phyloP scores from a whole-genome alignment of 2,888 invertebrate genomes.

The Scaptomyza parva region DNA sequence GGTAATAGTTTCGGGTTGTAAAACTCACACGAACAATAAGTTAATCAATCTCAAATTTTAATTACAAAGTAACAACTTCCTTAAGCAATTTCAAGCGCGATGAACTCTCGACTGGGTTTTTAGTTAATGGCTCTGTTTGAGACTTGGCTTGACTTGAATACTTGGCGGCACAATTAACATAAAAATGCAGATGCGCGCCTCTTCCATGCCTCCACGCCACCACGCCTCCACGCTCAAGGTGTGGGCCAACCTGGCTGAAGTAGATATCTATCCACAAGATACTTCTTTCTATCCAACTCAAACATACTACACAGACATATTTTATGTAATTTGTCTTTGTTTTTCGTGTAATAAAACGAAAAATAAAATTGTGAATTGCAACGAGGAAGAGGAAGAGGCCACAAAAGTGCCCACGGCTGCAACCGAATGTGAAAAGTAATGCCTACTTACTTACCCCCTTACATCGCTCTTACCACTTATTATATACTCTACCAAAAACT shows the following conservation, averaged over 20 bases:
- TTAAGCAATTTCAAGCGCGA: constrained; percentile 80
- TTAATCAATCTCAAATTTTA: constrained; percentile 81
- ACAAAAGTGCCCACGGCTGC: constrained; percentile 33
- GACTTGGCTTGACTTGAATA: constrained; percentile 24
- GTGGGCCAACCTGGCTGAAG: constrained; percentile 60
- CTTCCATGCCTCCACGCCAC: too few relatives aligned
- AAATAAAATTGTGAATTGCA: constrained; percentile 79
- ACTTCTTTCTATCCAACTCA: constrained; percentile 10
- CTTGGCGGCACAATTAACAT: constrained; percentile 70
- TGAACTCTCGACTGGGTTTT: constrained; percentile 64
- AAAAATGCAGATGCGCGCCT: constrained; percentile 69
- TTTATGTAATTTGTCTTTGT: constrained; percentile 82
- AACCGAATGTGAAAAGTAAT: constrained; percentile 49
- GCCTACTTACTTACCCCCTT: constrained; percentile 48
- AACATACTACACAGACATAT: constrained; percentile 67
- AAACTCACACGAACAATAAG: constrained; percentile 82
- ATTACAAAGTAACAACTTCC: constrained; percentile 81
- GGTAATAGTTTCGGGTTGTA: constrained; percentile 79
- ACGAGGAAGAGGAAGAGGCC: constrained; percentile 28
- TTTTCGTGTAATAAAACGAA: constrained; percentile 81
- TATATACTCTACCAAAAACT: constrained; percentile 18
- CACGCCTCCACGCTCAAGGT: constrained; percentile 67
- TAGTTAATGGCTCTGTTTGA: constrained; percentile 62
- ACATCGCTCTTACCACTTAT: constrained; percentile 24
- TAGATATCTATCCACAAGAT: constrained; percentile 43